Conservation (phyloP, 2,113 vertebrate species). For the Cacatua alba region DNA sequence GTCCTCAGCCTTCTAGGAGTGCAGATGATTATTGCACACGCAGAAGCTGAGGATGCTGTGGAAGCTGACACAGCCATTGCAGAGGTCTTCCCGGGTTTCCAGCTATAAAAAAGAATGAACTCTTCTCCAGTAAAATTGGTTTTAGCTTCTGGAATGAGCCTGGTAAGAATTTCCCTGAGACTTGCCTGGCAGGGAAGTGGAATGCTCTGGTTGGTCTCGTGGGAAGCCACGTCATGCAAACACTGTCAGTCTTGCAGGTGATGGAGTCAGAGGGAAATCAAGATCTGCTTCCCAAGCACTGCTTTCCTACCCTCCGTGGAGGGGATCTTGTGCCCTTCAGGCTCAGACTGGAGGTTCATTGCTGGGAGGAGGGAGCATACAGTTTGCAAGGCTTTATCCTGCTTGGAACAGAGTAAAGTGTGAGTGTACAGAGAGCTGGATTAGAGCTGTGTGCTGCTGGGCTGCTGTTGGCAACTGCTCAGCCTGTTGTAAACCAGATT, state of each 20-base stretch:
- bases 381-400: neutral
- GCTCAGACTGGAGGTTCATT: neutral
- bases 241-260: rapidly evolving
- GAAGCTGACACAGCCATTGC: neutral
- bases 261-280: neutral
- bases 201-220: neutral
- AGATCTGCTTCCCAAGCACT: neutral
- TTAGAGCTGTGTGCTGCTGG: neutral
- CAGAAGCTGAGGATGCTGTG: neutral
- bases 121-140: neutral
- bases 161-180: neutral
- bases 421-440: neutral
- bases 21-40: rapidly evolving
- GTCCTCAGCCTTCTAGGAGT: neutral
- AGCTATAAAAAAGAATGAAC: neutral
- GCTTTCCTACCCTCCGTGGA: rapidly evolving
- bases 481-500: neutral
- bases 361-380: neutral
- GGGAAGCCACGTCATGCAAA: neutral
- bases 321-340: neutral
- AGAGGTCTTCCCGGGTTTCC: neutral
- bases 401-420: neutral
- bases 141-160: neutral
- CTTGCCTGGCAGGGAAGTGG: neutral
- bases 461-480: neutral